Evolutionary conservation across 2,113 vertebrate genomes (phyloP), one percentile per base, ranked within the genome.

Genomic region (Prinia subflava): DNA sequence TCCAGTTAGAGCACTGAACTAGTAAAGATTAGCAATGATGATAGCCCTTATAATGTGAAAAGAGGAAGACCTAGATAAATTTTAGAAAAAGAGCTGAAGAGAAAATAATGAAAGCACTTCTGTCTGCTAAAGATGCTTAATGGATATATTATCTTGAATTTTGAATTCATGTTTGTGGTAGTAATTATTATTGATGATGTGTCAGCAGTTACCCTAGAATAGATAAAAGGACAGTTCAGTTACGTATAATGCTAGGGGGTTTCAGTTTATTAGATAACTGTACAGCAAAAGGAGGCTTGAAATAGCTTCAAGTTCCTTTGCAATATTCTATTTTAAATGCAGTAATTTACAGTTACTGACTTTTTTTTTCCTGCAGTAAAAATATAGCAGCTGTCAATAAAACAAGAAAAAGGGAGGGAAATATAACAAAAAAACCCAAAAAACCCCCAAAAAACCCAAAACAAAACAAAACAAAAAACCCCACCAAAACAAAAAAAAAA

Each of bases 361-460:
- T 46, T 78, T 85, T 94, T 63, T 3, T 70, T 94, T 11, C 13
- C 92, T 90, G 30, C 69, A 83, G 82, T 90, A 95, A 86, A 96
- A 97, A 89, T 71, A 93, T 25, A 96, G 15, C 33, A 56, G 24
- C 33, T 86, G 67, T 96, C 62, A 94, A 91, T 96, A 95, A 92
- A 96, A 89, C 68, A 11, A 11, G 52, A 64, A 90, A 81, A 92
- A 89, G 30, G 73, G 10, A 57, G 67, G 25, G 28, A 27, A 81
- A 56, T 13, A 37, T 10, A 11, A 69, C 56, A 78, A 79, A 37
- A 18, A 25, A n/a, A n/a, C n/a, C n/a, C n/a, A n/a, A n/a, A n/a
- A n/a, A n/a, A n/a, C n/a, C n/a, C n/a, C n/a, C n/a, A n/a, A n/a
- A n/a, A n/a, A n/a, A n/a, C n/a, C n/a, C n/a, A n/a, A n/a, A n/a